A percentile compares a stretch with the other conserved stretches of the same genome.
These are phyloP conservation scores for Takifugu ocellatus DNA, from an alignment of 2,797 vertebrate genomes.

Conservation along the genomic window DNA sequence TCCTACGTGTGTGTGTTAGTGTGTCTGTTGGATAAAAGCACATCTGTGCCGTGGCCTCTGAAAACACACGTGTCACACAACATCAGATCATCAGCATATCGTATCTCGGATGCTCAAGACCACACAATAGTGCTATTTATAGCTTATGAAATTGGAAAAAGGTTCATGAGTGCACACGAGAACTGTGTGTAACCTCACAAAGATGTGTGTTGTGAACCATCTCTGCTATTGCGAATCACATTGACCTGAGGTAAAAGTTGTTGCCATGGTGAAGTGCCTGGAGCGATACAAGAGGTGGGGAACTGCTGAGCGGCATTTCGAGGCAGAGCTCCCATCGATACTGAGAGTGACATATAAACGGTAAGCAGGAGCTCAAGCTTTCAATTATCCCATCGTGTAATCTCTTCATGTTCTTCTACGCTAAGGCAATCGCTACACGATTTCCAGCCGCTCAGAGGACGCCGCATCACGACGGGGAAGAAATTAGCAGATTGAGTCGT, in stretches of 20 bases:
- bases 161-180: neutral
- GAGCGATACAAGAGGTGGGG: slow-evolving; percentile 40
- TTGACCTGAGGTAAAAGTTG: slow-evolving; percentile 50
- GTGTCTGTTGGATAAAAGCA: slow-evolving; percentile 28
- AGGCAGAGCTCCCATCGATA: slow-evolving; percentile 30
- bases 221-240: slow-evolving; percentile 29
- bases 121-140: slow-evolving; percentile 11
- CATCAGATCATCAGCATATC: slow-evolving; percentile 52
- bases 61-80: slow-evolving; percentile 48
- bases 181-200: slow-evolving; percentile 15
- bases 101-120: slow-evolving; percentile 13
- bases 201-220: slow-evolving; percentile 14
- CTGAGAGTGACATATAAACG: slow-evolving; percentile 16
- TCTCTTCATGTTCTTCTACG: slow-evolving; percentile 43
- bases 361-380: slow-evolving; percentile 12
- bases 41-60: slow-evolving; percentile 57
- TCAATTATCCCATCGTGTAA: slow-evolving; percentile 36
- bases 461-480: slow-evolving; percentile 23
- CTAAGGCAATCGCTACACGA: slow-evolving; percentile 26
- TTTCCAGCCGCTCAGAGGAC: slow-evolving; percentile 37
- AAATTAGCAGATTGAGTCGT: slow-evolving; percentile 43
- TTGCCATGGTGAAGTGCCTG: slow-evolving; percentile 58
- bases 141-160: neutral
- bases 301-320: slow-evolving; percentile 19
- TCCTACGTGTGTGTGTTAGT: slow-evolving; percentile 15